phyloP scores from a whole-genome alignment of 1,140 invertebrate genomes.

The Penaeus vannamei region DNA sequence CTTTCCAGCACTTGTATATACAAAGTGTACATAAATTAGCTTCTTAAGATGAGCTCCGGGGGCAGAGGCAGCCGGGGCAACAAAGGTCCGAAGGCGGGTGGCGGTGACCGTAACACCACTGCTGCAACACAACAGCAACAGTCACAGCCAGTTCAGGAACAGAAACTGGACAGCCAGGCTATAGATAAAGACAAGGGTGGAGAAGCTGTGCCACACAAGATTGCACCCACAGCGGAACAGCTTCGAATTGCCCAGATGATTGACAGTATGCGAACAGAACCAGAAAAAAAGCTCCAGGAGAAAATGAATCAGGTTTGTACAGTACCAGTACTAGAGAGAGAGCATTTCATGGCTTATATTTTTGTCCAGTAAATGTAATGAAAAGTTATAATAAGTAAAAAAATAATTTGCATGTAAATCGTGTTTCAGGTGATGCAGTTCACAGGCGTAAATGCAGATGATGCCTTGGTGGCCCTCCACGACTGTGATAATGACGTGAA shows the following conservation, averaged over 20 bases:
- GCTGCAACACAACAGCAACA: slow-evolving; percentile 53
- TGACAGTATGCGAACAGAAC: slow-evolving; percentile 61
- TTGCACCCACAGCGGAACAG: slow-evolving; percentile 66
- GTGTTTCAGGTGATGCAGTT: slow-evolving; percentile 61
- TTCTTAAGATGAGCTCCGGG: slow-evolving; percentile 68
- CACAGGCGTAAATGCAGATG: slow-evolving; percentile 62
- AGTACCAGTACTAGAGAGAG: neutral
- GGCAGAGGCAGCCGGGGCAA: slow-evolving; percentile 66
- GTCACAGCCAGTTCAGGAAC: slow-evolving; percentile 55
- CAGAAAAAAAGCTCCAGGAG: slow-evolving; percentile 63
- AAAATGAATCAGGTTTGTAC: slow-evolving; percentile 62
- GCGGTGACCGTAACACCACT: slow-evolving; percentile 46
- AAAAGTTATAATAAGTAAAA: neutral
- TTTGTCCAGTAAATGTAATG: neutral
- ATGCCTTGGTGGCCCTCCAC: slow-evolving; percentile 66
- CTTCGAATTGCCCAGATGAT: slow-evolving; percentile 67
- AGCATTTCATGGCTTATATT: neutral
- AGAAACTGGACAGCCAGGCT: slow-evolving; percentile 59
- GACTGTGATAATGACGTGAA: slow-evolving; percentile 66
- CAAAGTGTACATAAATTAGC: slow-evolving; percentile 68
- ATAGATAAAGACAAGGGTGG: slow-evolving; percentile 60
- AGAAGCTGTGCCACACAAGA: slow-evolving; percentile 60
- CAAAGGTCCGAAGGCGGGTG: slow-evolving; percentile 56
- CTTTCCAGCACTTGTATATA: slow-evolving; percentile 68
- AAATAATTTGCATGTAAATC: neutral